Base-by-base conservation (phyloP, 2,888 invertebrate species). In the Empis livida region DNA sequence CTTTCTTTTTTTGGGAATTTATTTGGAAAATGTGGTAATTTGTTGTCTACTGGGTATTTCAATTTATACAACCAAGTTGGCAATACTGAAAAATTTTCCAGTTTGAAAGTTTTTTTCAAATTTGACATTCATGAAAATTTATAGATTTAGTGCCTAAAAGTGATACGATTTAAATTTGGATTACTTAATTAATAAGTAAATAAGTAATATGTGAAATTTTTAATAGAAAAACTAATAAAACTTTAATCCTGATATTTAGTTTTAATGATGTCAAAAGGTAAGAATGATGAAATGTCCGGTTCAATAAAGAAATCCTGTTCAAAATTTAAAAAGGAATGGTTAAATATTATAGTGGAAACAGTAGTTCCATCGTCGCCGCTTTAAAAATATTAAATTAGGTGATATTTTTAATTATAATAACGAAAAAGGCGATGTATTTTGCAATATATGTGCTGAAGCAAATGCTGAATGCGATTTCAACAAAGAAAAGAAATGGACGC, bases 371-470 rank as follows among this genome's bases (percentile, higher is more conserved):
- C 38, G 30, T 38, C 44, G 30, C n/a, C n/a, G n/a, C n/a, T n/a
- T n/a, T n/a, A n/a, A n/a, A n/a, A 44, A 44, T 27, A 38, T 44
- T 44, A 39, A 44, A 44, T 38, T 44, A 38, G 38, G 30, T 39
- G 27, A 38, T 38, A 44, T 44, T 44, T 44, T 39, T 39, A 44
- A 20, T 44, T 44, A 39, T 44, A 38, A 44, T 38, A 44, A 27
- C 27, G 32, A 32, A 32, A 32, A 4, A 4, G 9, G 9, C 9
- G 44, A 44, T 27, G 27, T 44, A 4, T 38, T 44, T 44, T 44
- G 44, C 38, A 44, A 44, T 17, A 44, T 44, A 44, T 44, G 39
- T 44, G 27, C 13, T 13, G 44, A 44, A 44, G 38, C 44, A 44
- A 44, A 44, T 8, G 44, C 44, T 38, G 39, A 44, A 20, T 38